Evolutionary conservation across 1,140 invertebrate genomes (phyloP), one percentile per base, ranked within the genome.

Genomic region (Plutomurus gul): DNA sequence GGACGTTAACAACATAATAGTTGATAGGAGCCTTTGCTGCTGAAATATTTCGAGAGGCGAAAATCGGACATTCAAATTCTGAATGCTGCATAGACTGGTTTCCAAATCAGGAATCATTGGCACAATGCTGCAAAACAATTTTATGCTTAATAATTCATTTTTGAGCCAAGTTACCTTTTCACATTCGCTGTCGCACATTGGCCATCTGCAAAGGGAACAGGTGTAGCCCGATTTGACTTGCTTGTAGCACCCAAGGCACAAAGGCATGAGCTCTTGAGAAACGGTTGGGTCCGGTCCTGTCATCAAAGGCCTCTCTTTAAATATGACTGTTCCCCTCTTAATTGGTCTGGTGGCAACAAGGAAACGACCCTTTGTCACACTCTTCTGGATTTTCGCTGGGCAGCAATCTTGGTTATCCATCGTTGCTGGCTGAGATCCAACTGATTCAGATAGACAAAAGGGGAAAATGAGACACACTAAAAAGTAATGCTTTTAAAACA

Each of bases 271-370:
- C 27, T 65, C 56, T 7, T 65, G 27, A 13, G 79, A 81, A 20
- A 81, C 83, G 18, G 78, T 78, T 49, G 79, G 80, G 65, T 85
- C 84, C 0, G 85, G 85, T 3, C 82, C 85, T 16, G 83, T 49
- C 22, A 93, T 89, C 20, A 94, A 84, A 0, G 93, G 92, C 18
- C 87, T 75, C 84, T 94, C 92, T 0, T 88, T 90, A 8, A 92
- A 86, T 3, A 96, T 86, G 3, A 95, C 87, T 85, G 95, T 93
- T 3, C 93, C 93, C n/a, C 89, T 86, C 80, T 91, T 89, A 4
- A 96, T 91, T 77, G 91, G 90, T 78, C 91, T 88, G 0, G 89
- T 91, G 0, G 95, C 92, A 43, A 92, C 88, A 78, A 95, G 87
- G 85, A 93, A 91, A 47, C 94, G 87, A 0, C 94, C 93, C 30